Conservation (phyloP, 2,888 invertebrate species). For the Ophion slaviceki region DNA sequence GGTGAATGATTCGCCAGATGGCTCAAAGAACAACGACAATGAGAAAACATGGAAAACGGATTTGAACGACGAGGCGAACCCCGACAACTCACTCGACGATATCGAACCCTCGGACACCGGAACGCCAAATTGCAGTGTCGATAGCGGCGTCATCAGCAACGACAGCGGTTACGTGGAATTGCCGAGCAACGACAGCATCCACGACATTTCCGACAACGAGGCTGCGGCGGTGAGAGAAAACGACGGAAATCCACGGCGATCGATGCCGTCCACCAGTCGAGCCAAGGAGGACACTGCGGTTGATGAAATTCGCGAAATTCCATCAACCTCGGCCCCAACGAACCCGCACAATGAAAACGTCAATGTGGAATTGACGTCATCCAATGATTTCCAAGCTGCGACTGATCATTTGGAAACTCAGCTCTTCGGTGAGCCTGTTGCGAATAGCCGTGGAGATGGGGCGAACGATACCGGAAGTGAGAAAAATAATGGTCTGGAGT, state of each 20-base stretch:
- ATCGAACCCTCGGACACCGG: slow-evolving; percentile 7
- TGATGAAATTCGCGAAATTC: slow-evolving; percentile 22
- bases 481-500: slow-evolving; percentile 20
- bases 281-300: slow-evolving; percentile 23
- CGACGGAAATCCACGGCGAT: slow-evolving; percentile 31
- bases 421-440: background rate
- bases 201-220: slow-evolving; percentile 11
- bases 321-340: slow-evolving; percentile 7
- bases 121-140: slow-evolving; percentile 42
- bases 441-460: background rate
- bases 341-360: slow-evolving; percentile 11
- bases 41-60: background rate
- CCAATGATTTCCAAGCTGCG: background rate
- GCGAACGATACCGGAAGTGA: background rate
- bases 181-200: slow-evolving; percentile 51
- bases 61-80: background rate
- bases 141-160: slow-evolving; percentile 46
- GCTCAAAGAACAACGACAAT: background rate
- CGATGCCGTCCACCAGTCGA: slow-evolving; percentile 15
- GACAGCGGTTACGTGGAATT: slow-evolving; percentile 60
- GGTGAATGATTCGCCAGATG: background rate
- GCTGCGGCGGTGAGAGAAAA: slow-evolving; percentile 13
- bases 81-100: slow-evolving; percentile 15
- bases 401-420: background rate
- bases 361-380: background rate